These are phyloP conservation scores for Leucozona laternaria DNA, from an alignment of 2,888 invertebrate genomes.

Conservation along the genomic window DNA sequence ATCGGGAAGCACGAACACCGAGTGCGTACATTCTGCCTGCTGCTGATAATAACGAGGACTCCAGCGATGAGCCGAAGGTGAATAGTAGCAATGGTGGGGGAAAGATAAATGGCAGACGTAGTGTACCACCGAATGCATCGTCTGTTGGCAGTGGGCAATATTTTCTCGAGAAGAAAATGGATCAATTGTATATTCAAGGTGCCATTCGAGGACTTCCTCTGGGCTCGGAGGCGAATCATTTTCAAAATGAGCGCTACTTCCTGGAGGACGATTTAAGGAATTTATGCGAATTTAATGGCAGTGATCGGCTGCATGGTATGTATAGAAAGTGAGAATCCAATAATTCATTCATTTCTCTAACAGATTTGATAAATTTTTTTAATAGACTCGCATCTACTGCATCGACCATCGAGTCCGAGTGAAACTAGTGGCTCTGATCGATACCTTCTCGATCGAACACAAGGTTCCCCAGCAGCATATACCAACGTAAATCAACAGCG, in stretches of 20 bases:
- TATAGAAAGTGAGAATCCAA: not conserved
- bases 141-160: slow-evolving; percentile 79
- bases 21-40: slow-evolving; percentile 79
- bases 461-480: slow-evolving; percentile 82
- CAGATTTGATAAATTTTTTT: not conserved
- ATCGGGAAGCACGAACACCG: slow-evolving; percentile 77
- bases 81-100: slow-evolving; percentile 72
- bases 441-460: slow-evolving; percentile 81
- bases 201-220: slow-evolving; percentile 82
- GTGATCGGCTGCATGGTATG: slow-evolving; percentile 81
- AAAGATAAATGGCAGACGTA: slow-evolving; percentile 80
- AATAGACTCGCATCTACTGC: slow-evolving; percentile 80
- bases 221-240: slow-evolving; percentile 82
- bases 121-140: slow-evolving; percentile 80
- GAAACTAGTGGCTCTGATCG: slow-evolving; percentile 84
- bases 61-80: slow-evolving; percentile 79
- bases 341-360: not conserved
- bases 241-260: slow-evolving; percentile 83
- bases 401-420: slow-evolving; percentile 82
- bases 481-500: slow-evolving; percentile 78
- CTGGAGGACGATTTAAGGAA: slow-evolving; percentile 80
- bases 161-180: slow-evolving; percentile 83
- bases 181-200: slow-evolving; percentile 82
- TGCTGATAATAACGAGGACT: slow-evolving; percentile 80
- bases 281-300: slow-evolving; percentile 80